These are phyloP conservation scores for Nomada lathburiana DNA, from an alignment of 2,888 invertebrate genomes.

Conservation along the genomic window DNA sequence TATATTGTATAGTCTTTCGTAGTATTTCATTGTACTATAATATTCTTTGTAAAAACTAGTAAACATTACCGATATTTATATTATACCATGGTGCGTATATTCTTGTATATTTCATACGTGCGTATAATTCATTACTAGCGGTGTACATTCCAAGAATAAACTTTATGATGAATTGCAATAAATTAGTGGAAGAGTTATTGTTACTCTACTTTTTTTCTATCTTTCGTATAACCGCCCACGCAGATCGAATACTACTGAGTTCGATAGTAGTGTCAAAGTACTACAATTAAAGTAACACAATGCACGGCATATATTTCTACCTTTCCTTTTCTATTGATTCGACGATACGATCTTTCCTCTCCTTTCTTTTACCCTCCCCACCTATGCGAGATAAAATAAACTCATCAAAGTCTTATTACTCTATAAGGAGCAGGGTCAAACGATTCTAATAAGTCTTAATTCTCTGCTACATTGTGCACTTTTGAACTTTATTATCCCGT, in stretches of 20 bases:
- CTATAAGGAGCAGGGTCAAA: constrained; percentile 78
- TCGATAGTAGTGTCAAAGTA: constrained; percentile 72
- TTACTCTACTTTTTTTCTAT: constrained; percentile 36
- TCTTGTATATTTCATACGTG: constrained; percentile 38
- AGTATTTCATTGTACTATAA: constrained; percentile 6
- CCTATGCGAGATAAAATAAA: constrained; percentile 70
- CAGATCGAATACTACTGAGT: constrained; percentile 55
- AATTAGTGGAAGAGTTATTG: constrained; percentile 13
- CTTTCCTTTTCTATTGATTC: constrained; percentile 54
- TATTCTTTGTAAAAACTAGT: constrained; percentile 20
- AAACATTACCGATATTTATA: neutral
- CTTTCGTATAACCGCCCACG: constrained; percentile 59
- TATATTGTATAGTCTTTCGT: constrained; percentile 26
- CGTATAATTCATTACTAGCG: neutral
- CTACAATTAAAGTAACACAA: constrained; percentile 67
- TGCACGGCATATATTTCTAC: constrained; percentile 58
- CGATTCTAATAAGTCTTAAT: constrained; percentile 80
- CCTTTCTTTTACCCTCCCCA: constrained; percentile 46
- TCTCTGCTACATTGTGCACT: constrained; percentile 68
- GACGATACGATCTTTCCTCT: constrained; percentile 48
- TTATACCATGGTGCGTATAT: constrained; percentile 12
- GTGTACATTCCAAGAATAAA: constrained; percentile 52
- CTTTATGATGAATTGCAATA: constrained; percentile 3
- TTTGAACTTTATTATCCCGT: constrained; percentile 62
- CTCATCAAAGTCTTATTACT: constrained; percentile 69